A percentile compares a stretch with the other conserved stretches of the same genome.
phyloP scores from a whole-genome alignment of 2,797 vertebrate species.

The Chaenodraco wilsoni region DNA sequence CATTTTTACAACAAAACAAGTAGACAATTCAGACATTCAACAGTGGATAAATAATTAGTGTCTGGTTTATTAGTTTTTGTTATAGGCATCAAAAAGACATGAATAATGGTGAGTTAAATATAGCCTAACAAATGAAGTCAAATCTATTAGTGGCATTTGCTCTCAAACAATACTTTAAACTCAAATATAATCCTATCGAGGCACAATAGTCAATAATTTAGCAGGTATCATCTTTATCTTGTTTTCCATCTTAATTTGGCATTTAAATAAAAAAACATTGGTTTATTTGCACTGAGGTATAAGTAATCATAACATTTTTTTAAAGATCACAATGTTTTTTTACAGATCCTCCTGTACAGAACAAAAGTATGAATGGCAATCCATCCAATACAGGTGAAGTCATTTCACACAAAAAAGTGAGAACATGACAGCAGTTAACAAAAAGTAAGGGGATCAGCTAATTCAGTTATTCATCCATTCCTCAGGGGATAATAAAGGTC shows the following conservation, averaged over 20 bases:
- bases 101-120: neutral
- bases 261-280: neutral
- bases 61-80: neutral
- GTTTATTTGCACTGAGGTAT: neutral
- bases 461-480: neutral
- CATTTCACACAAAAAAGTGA: neutral
- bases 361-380: neutral
- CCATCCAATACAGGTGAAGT: neutral
- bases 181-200: no score
- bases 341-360: neutral
- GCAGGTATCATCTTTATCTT: neutral
- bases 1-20: constrained; percentile 10
- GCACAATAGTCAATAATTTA: neutral
- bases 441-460: neutral
- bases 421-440: neutral
- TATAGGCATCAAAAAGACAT: neutral
- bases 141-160: constrained; percentile 3
- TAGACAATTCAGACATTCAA: neutral
- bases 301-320: no score
- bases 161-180: neutral
- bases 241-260: neutral
- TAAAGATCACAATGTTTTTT: no score
- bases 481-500: neutral
- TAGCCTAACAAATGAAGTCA: neutral
- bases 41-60: neutral